Conservation (phyloP, 2,888 invertebrate species). For the Helicoverpa assulta region DNA sequence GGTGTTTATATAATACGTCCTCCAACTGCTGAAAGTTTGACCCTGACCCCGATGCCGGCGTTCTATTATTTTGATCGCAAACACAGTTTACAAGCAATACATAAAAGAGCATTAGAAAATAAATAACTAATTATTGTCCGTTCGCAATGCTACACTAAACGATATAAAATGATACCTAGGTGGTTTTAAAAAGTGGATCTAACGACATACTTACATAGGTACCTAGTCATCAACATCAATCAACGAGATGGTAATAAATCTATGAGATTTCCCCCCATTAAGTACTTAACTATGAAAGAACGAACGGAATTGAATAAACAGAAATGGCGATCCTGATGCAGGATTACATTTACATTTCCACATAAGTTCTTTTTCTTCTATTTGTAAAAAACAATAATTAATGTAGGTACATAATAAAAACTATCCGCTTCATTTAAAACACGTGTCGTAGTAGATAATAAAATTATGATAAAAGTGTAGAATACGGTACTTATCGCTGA, state of each 20-base stretch:
- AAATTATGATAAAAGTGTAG: constrained; percentile 19
- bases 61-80: neutral
- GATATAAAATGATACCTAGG: neutral
- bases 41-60: constrained; percentile 2
- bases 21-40: neutral
- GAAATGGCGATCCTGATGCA: constrained; percentile 54
- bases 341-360: constrained; percentile 41
- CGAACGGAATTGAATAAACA: constrained; percentile 11
- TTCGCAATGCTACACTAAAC: neutral
- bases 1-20: neutral
- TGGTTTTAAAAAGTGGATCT: neutral
- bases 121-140: constrained; percentile 1
- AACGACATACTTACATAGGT: too few species aligned
- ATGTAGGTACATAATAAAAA: too few species aligned
- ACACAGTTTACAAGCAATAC: neutral
- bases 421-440: too few species aligned
- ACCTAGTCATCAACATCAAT: too few species aligned
- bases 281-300: neutral
- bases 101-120: neutral
- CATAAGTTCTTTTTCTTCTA: too few species aligned
- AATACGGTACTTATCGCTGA: constrained; percentile 13
- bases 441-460: neutral
- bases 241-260: too few species aligned
- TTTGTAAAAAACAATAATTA: constrained; percentile 2
- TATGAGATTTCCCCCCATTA: too few species aligned